Conservation (phyloP, 1,140 invertebrate genomes). For the Drosophila dunni region DNA sequence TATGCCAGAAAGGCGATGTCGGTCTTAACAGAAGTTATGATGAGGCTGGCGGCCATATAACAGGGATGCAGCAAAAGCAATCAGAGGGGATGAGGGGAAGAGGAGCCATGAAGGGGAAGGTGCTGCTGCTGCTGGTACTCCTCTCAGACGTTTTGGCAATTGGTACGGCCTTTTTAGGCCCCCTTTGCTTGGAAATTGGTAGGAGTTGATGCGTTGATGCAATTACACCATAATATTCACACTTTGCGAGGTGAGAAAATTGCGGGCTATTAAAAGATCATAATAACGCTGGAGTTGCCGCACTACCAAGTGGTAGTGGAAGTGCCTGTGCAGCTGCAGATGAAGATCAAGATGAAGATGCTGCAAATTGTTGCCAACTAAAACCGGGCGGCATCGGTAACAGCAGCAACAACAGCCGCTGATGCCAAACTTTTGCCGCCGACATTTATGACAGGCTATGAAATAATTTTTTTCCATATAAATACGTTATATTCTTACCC, state of each 20-base stretch:
- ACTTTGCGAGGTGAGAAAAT: conserved; percentile 85
- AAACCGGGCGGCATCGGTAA: conserved; percentile 2
- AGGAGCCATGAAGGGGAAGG: not conserved
- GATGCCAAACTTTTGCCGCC: conserved; percentile 60
- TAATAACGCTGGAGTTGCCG: conserved; percentile 63
- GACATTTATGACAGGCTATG: conserved; percentile 81
- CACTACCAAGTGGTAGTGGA: conserved; percentile 46
- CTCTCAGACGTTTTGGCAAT: conserved; percentile 69
- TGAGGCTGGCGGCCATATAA: conserved; percentile 40
- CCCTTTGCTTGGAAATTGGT: conserved; percentile 81
- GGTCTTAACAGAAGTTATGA: conserved; percentile 81
- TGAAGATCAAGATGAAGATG: conserved; percentile 66
- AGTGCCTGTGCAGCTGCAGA: conserved; percentile 5
- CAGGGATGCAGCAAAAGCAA: conserved; percentile 7
- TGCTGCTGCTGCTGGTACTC: not conserved
- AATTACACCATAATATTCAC: conserved; percentile 85
- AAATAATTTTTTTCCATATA: conserved; percentile 65
- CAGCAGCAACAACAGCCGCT: conserved; percentile 27
- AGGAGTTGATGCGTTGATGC: conserved; percentile 85
- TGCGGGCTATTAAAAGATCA: conserved; percentile 85
- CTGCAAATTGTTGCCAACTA: conserved; percentile 66
- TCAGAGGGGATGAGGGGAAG: no score
- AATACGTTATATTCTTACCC: conserved; percentile 37
- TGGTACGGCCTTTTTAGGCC: conserved; percentile 73
- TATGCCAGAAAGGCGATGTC: conserved; percentile 34